A percentile compares a stretch with the other conserved stretches of the same genome.
Evolutionary conservation across 1,140 invertebrate species (phyloP).

Genomic region (Harlomillsia oculata): DNA sequence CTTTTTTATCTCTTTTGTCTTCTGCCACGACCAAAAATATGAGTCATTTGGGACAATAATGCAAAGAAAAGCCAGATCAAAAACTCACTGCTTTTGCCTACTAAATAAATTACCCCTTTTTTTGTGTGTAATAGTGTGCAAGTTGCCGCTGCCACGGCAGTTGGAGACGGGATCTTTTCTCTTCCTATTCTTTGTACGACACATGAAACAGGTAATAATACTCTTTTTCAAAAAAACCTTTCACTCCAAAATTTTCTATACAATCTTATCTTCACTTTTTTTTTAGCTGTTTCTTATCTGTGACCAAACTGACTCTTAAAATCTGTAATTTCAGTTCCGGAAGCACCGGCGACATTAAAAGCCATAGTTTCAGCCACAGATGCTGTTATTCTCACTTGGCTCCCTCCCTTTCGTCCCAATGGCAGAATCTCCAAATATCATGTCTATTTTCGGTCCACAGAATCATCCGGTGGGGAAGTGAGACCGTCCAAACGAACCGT

Average conservation of each 20-base stretch:
- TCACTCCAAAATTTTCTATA: no score
- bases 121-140: conserved; percentile 51
- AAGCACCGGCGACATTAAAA: conserved; percentile 62
- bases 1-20: no score
- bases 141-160: conserved; percentile 63
- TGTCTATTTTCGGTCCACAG: conserved; percentile 65
- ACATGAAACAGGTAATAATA: conserved; percentile 51
- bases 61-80: no score
- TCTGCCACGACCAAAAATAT: no score
- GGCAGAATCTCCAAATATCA: conserved; percentile 64
- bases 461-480: conserved; percentile 47
- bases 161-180: conserved; percentile 63
- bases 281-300: conserved; percentile 1
- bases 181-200: conserved; percentile 59
- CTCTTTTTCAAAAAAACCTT: no score
- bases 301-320: background rate
- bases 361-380: conserved; percentile 55
- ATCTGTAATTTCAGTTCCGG: conserved; percentile 47
- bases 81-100: no score
- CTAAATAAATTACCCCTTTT: conserved; percentile 11
- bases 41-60: no score
- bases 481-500: conserved; percentile 60
- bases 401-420: conserved; percentile 59
- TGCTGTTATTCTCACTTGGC: conserved; percentile 66
- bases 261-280: conserved; percentile 8